Conservation (phyloP, 2,797 vertebrate species). For the Urocyon cinereoargenteus region DNA sequence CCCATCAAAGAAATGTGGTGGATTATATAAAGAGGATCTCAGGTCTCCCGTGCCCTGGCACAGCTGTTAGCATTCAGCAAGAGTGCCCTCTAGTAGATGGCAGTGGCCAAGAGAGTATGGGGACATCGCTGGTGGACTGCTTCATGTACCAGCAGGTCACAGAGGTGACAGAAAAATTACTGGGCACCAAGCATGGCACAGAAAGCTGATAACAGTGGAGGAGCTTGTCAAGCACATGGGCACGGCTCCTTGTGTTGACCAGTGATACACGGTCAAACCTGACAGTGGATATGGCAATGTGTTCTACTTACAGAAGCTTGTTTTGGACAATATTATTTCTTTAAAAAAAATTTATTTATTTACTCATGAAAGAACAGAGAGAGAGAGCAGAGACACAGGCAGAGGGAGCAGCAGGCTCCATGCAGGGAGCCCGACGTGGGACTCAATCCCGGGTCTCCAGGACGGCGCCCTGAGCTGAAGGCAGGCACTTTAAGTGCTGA, state of each 20-base stretch:
- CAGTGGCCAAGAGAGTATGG: neutral
- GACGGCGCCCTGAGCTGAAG: too few relatives aligned
- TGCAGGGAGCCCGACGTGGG: too few relatives aligned
- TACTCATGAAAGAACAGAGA: too few relatives aligned
- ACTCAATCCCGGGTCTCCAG: too few relatives aligned
- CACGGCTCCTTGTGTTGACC: too few relatives aligned
- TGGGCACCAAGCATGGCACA: neutral
- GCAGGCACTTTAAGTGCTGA: too few relatives aligned
- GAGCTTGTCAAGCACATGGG: too few relatives aligned
- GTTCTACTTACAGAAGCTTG: neutral
- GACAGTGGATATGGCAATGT: neutral
- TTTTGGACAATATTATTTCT: neutral
- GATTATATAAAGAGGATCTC: neutral
- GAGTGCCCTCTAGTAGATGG: neutral
- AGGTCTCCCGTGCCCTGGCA: neutral
- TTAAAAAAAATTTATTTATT: too few relatives aligned
- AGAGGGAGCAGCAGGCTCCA: too few relatives aligned
- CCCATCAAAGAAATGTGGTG: too few relatives aligned
- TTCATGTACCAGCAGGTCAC: neutral
- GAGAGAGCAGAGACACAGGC: too few relatives aligned
- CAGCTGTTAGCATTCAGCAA: too few relatives aligned
- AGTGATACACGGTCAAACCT: neutral
- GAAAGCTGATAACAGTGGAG: neutral
- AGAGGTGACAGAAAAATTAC: neutral
- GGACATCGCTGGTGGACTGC: neutral